A percentile compares a stretch with the other conserved stretches of the same genome.
Conservation (phyloP, 2,888 invertebrate species). For the Agapostemon virescens region DNA sequence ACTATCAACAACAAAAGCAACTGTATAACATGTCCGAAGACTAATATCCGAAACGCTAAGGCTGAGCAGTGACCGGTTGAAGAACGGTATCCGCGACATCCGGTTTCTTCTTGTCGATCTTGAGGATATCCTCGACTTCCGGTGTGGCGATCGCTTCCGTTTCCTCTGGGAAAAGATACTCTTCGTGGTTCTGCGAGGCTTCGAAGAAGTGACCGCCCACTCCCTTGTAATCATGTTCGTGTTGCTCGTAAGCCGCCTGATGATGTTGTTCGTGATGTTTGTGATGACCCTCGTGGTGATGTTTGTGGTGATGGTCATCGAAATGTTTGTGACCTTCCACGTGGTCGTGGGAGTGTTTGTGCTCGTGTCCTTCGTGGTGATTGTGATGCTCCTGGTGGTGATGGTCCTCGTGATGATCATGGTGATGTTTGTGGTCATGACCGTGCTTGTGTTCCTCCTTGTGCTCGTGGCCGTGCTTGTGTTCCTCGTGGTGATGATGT, state of each 20-base stretch:
- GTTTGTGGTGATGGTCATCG: slow-evolving; percentile 70
- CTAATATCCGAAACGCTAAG: slow-evolving; percentile 3
- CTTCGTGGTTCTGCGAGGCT: slow-evolving; percentile 67
- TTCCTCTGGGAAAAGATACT: slow-evolving; percentile 71
- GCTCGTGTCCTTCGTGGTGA: slow-evolving; percentile 68
- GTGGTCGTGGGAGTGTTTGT: slow-evolving; percentile 70
- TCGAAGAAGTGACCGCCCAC: slow-evolving; percentile 62
- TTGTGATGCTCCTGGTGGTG: slow-evolving; percentile 72
- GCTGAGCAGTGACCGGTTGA: slow-evolving; percentile 25
- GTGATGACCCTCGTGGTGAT: slow-evolving; percentile 66
- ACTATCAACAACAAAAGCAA: slow-evolving; percentile 8
- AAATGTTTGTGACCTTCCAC: slow-evolving; percentile 70
- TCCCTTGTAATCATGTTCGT: slow-evolving; percentile 61
- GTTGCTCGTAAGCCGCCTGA: slow-evolving; percentile 59
- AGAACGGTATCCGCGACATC: slow-evolving; percentile 20
- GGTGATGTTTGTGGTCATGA: slow-evolving; percentile 70
- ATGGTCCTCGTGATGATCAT: slow-evolving; percentile 70
- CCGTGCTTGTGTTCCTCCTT: slow-evolving; percentile 72
- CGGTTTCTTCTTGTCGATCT: slow-evolving; percentile 52
- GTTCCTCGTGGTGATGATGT: slow-evolving; percentile 65
- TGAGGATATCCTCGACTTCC: slow-evolving; percentile 46
- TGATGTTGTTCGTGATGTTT: slow-evolving; percentile 67
- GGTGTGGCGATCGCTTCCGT: slow-evolving; percentile 51
- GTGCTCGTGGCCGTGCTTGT: slow-evolving; percentile 70
- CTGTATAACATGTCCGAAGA: not conserved